Evolutionary conservation across 2,113 vertebrate genomes (phyloP).

Genomic region (Calypte anna): DNA sequence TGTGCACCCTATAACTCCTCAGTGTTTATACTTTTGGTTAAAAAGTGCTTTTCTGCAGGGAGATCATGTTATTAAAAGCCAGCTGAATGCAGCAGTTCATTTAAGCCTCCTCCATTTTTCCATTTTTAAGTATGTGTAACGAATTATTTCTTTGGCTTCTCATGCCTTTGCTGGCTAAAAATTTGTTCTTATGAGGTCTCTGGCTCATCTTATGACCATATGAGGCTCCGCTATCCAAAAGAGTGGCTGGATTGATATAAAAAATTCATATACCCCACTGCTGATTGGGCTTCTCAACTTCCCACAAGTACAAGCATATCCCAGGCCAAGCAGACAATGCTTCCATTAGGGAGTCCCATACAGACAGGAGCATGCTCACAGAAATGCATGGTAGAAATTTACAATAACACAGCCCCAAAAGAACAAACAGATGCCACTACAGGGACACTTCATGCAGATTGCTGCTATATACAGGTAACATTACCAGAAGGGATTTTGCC

Average conservation of each 20-base stretch:
- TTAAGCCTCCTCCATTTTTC: background rate
- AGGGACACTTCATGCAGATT: background rate
- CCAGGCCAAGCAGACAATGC: accelerated
- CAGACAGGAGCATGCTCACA: background rate
- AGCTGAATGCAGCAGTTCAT: background rate
- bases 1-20: background rate
- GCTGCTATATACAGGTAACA: accelerated
- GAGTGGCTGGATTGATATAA: background rate
- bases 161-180: background rate
- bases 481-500: background rate
- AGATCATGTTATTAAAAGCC: background rate
- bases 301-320: background rate
- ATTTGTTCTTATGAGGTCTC: background rate
- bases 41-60: background rate
- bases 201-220: background rate
- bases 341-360: background rate
- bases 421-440: background rate
- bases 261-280: background rate
- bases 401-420: background rate
- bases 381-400: background rate
- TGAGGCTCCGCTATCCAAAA: background rate
- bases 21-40: background rate
- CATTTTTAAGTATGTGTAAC: background rate
- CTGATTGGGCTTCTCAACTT: background rate
- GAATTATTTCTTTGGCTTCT: background rate